Evolutionary conservation across 2,797 vertebrate species (phyloP).

Genomic region (Kryptopterus vitreolus): DNA sequence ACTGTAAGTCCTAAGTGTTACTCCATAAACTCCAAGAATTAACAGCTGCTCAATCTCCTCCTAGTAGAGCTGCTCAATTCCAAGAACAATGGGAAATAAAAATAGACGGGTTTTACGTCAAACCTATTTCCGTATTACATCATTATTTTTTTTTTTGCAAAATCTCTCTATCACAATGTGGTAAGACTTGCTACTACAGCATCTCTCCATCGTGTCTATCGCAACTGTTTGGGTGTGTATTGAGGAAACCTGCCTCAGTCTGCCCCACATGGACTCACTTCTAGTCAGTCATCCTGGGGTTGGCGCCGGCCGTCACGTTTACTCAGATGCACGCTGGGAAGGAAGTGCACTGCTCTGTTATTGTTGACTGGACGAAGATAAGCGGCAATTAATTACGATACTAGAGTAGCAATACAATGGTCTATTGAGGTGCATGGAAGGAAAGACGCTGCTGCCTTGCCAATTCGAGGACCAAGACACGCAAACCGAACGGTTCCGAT

Average conservation of each 20-base stretch:
- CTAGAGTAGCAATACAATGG: conserved; percentile 61
- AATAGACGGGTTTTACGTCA: conserved; percentile 59
- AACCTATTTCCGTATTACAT: conserved; percentile 58
- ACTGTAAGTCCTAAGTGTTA: not conserved
- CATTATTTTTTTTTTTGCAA: conserved; percentile 48
- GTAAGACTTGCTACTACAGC: conserved; percentile 11
- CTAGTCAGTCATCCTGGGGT: conserved; percentile 34
- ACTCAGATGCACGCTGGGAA: conserved; percentile 62
- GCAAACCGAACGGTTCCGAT: conserved; percentile 26
- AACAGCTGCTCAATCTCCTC: conserved; percentile 34
- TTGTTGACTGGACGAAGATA: conserved; percentile 65
- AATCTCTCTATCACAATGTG: conserved; percentile 22
- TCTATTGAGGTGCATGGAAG: conserved; percentile 55
- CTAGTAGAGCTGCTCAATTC: conserved; percentile 5
- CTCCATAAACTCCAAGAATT: conserved; percentile 4
- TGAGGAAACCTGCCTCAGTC: conserved; percentile 32
- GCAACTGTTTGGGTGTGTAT: conserved; percentile 32
- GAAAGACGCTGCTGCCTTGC: conserved; percentile 31
- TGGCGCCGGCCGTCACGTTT: conserved; percentile 59
- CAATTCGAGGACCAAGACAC: conserved; percentile 35
- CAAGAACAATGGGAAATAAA: conserved; percentile 59
- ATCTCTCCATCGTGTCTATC: not conserved
- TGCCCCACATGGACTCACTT: conserved; percentile 38
- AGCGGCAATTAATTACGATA: conserved; percentile 67
- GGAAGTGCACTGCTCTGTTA: conserved; percentile 63